Base-by-base conservation (phyloP, 2,113 vertebrate species). In the Pontoporia blainvillei region DNA sequence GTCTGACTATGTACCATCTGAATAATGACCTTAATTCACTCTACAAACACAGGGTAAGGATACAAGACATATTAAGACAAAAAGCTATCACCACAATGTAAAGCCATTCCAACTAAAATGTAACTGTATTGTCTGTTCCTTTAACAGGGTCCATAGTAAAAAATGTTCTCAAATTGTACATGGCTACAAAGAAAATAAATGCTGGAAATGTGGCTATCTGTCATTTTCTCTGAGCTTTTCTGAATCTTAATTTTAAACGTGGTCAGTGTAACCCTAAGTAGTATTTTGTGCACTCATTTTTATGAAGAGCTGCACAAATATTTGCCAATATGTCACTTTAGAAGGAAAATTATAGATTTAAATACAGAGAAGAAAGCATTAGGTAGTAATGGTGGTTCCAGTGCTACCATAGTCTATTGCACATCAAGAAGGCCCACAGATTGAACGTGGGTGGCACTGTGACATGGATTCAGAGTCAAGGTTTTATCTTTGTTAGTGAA, bases 131-230 rank as follows among this genome's bases (percentile, higher is more conserved):
- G 69, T 86, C 62, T 75, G 25, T 89, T 81, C 64, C 44, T 90
- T 84, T 88, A 96, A 72, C 5, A 73, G 25, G 90, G 27, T 84
- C 0, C 27, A 49, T 11, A 79, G 29, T 79, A 86, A 84, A 84
- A 83, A 62, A 78, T 41, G 39, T 57, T 83, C 34, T 67, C 57
- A 49, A 84, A 84, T 25, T 49, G 9, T 34, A 82, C 4, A 69
- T 46, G 34, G 59, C 23, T 83, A 8, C n/a, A 94, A 94, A 64
- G 36, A 88, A 95, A 90, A 90, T 21, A 84, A 96, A 81, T 54
- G 20, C 46, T 72, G 5, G 5, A 73, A 94, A 1, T 64, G 20
- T 25, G 89, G 73, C 34, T 83, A 31, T 72, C 34, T 83, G 31
- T 82, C 23, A 87, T 54, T 79, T 79, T 67, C 15, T 75, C 12